Base-by-base conservation (phyloP, 2,113 vertebrate species). In the Lepus timidus region DNA sequence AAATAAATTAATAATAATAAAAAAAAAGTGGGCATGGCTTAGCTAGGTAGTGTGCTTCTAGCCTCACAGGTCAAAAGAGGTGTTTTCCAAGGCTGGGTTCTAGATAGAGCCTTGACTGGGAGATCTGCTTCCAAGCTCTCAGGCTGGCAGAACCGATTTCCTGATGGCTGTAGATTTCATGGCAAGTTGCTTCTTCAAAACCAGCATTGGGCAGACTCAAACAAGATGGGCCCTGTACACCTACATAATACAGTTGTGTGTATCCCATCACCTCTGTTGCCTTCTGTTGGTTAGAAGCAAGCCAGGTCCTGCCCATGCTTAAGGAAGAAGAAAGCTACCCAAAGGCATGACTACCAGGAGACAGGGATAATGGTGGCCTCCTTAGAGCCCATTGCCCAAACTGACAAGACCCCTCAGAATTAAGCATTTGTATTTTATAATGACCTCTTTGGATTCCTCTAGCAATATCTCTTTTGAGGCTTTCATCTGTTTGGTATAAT, bases 141-240 rank as follows among this genome's bases (percentile, higher is more conserved):
- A 29, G 51, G 39, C 39, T 93, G 76, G 22, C 29, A 83, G 64
- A 83, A 76, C 79, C 91, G 31, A 52, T 83, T 88, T 91, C 65
- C 61, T 73, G 39, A 14, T 74, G 23, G 58, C 36, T 79, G 9
- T 84, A 80, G 58, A n/a, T 75, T 17, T 52, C n/a, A 67, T 29
- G 29, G 33, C 65, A 85, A 68, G 16, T 55, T 73, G 58, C 29
- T 82, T 70, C 71, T 55, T 95, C 19, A 67, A 73, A 93, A 49
- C 23, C 55, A 80, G 19, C 9, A n/a, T 9, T 16, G 2, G 74
- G 71, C 14, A 39, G 70, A 70, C 29, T 20, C 17, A 14, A 85
- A n/a, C 76, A 76, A 68, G 19, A 55, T 52, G 20, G 10, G 10
- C n/a, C 36, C 92, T 65, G 3, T 83, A 27, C 17, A 23, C 44